These are phyloP conservation scores for Phrynosoma platyrhinos DNA, from an alignment of 2,113 vertebrate genomes.

Conservation along the genomic window DNA sequence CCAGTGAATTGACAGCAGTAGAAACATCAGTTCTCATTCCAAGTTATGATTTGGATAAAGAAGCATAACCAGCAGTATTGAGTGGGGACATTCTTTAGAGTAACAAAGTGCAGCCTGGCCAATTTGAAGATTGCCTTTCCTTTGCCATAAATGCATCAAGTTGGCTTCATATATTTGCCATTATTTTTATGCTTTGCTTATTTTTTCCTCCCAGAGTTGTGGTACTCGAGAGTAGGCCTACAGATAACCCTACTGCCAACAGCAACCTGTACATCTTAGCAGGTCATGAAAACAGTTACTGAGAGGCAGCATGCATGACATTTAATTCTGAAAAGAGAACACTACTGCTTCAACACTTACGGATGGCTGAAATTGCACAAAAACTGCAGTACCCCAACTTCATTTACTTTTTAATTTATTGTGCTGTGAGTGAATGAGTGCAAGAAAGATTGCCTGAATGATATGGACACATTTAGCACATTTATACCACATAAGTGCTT, in stretches of 20 bases:
- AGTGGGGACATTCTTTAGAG: not conserved
- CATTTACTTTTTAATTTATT: conserved; percentile 86
- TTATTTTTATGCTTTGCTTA: not conserved
- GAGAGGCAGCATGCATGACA: conserved; percentile 65
- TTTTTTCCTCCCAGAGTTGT: conserved; percentile 85
- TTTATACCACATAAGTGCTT: conserved; percentile 88
- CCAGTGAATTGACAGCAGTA: not conserved
- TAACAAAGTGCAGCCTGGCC: not conserved
- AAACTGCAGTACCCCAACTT: conserved; percentile 64
- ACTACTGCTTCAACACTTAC: conserved; percentile 69
- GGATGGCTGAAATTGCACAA: conserved; percentile 71
- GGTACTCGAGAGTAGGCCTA: conserved; percentile 96
- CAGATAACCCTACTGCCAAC: conserved; percentile 96
- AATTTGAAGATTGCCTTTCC: not conserved
- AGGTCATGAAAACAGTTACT: conserved; percentile 99
- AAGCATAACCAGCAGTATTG: not conserved
- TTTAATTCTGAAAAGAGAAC: conserved; percentile 44
- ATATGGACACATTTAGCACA: conserved; percentile 79
- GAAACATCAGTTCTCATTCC: not conserved
- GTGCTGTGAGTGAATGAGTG: conserved; percentile 79
- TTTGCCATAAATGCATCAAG: not conserved
- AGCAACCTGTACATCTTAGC: conserved; percentile 99
- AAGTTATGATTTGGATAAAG: not conserved
- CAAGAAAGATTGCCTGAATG: conserved; percentile 70
- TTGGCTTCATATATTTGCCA: not conserved